Evolutionary conservation across 2,797 vertebrate genomes (phyloP).

Genomic region (Aulostomus chinensis): DNA sequence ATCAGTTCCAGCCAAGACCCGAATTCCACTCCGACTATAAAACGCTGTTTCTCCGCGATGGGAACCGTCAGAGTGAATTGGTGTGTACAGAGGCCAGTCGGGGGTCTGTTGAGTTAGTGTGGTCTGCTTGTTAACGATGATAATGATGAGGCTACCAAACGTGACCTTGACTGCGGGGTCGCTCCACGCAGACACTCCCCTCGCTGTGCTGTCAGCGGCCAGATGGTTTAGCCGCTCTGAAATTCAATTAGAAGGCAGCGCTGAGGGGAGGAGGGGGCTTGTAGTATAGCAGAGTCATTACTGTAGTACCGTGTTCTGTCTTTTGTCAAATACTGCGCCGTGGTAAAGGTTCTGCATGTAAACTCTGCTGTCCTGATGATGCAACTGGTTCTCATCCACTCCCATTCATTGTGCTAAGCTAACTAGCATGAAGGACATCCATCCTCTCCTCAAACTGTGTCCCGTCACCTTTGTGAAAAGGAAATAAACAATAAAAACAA

Average conservation of each 20-base stretch:
- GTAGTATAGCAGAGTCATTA: too few relatives aligned
- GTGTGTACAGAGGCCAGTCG: conserved; percentile 30
- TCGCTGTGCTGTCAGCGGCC: conserved; percentile 55
- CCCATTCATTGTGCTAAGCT: too few relatives aligned
- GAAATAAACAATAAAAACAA: too few relatives aligned
- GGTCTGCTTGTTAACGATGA: conserved; percentile 58
- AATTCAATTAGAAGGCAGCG: conserved; percentile 57
- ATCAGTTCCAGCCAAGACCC: neutral
- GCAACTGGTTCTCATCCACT: too few relatives aligned
- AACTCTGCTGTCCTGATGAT: too few relatives aligned
- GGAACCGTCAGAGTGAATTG: conserved; percentile 34
- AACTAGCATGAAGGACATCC: too few relatives aligned
- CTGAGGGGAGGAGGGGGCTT: conserved; percentile 2
- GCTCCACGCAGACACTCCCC: conserved; percentile 18
- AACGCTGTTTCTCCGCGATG: conserved; percentile 14
- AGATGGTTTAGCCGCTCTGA: conserved; percentile 62
- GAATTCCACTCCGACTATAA: conserved; percentile 5
- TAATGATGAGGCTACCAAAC: conserved; percentile 56
- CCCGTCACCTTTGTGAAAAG: too few relatives aligned
- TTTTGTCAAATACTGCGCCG: too few relatives aligned
- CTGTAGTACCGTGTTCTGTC: too few relatives aligned
- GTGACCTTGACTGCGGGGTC: conserved; percentile 53
- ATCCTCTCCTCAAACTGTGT: too few relatives aligned
- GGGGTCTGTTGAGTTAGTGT: conserved; percentile 48
- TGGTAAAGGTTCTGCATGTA: too few relatives aligned